A percentile compares a stretch with the other conserved stretches of the same genome.
Conservation (phyloP, 2,113 vertebrate species). For the Oreochromis niloticus region DNA sequence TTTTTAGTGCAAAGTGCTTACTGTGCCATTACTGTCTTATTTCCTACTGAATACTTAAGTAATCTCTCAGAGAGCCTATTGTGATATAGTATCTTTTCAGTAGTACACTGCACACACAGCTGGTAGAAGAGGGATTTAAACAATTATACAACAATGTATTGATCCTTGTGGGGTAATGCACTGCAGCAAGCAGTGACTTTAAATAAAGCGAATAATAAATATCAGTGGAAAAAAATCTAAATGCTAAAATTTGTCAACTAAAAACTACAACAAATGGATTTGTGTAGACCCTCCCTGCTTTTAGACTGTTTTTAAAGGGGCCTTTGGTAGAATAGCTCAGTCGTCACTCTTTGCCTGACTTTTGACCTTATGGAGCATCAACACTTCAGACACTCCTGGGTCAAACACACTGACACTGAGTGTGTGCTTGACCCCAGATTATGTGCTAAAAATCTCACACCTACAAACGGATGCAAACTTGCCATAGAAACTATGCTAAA, state of each 20-base stretch:
- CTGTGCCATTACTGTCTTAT: background rate
- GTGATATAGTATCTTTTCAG: background rate
- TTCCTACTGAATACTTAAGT: background rate
- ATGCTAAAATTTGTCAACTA: background rate
- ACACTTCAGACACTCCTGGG: slow-evolving; percentile 35
- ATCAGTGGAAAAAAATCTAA: background rate
- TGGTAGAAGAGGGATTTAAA: background rate
- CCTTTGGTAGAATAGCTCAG: background rate
- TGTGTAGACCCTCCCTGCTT: background rate
- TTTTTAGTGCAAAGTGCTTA: background rate
- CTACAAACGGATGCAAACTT: background rate
- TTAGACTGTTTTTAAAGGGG: background rate
- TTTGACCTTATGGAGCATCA: slow-evolving; percentile 27
- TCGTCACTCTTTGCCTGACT: slow-evolving; percentile 22
- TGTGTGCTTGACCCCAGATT: slow-evolving; percentile 35
- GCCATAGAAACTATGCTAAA: background rate
- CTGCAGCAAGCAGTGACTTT: background rate
- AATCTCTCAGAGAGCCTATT: background rate
- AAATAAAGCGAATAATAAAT: background rate
- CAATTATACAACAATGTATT: background rate
- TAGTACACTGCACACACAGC: background rate
- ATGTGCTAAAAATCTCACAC: background rate
- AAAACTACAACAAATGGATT: background rate
- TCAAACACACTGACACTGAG: slow-evolving; percentile 7
- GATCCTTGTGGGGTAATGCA: background rate